A percentile compares a stretch with the other conserved stretches of the same genome.
Conservation (phyloP, 2,797 vertebrate species). For the Hemitrygon akajei region DNA sequence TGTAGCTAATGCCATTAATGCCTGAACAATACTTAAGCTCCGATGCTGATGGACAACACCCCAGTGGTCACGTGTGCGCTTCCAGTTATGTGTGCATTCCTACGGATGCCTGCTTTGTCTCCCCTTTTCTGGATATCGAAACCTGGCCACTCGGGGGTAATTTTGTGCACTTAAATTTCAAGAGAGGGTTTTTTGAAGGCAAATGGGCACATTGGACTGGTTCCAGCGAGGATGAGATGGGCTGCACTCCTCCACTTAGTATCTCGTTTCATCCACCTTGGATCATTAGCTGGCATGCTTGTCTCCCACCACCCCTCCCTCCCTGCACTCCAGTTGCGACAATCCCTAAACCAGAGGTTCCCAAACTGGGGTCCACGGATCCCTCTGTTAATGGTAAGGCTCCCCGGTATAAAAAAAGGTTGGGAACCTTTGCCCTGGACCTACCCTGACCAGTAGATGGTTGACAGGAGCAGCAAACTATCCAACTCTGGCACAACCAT, state of each 20-base stretch:
- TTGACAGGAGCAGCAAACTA: no score
- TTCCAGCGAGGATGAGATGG: no score
- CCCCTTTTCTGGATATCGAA: neutral
- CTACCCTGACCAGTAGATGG: no score
- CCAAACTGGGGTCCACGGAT: no score
- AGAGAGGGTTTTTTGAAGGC: neutral
- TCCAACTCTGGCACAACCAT: no score
- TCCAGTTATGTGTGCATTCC: neutral
- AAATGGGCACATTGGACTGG: neutral
- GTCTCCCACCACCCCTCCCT: neutral
- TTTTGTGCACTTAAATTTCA: no score
- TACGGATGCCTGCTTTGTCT: neutral
- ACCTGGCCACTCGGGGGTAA: neutral
- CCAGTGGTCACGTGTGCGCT: neutral
- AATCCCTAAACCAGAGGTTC: neutral
- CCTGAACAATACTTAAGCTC: conserved; percentile 54
- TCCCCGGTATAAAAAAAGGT: no score
- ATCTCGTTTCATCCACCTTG: no score
- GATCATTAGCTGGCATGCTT: no score
- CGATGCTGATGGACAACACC: neutral
- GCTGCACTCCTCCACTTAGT: neutral
- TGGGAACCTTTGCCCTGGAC: no score
- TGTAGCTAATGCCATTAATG: conserved; percentile 84
- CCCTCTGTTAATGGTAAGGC: no score
- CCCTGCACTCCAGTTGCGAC: no score